Evolutionary conservation across 2,113 vertebrate species (phyloP).

Genomic region (Collichthys lucidus): DNA sequence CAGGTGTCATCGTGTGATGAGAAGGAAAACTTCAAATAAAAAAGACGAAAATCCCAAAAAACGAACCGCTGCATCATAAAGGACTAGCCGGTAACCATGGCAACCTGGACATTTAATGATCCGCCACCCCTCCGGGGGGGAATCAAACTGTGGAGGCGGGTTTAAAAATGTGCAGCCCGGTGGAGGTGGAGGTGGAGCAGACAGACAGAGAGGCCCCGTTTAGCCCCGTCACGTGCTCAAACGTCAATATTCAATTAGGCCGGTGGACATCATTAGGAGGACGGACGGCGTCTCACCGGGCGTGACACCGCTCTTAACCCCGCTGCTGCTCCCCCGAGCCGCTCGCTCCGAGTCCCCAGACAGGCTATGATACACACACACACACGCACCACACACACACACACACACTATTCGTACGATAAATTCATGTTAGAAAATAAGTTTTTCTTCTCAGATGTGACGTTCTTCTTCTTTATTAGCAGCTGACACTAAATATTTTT

Average conservation of each 20-base stretch:
- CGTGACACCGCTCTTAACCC: conserved; percentile 71
- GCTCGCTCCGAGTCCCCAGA: conserved; percentile 42
- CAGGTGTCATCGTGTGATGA: neutral
- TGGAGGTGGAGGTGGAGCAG: conserved; percentile 51
- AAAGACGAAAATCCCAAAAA: neutral
- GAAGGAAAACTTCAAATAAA: no score
- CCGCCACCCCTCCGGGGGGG: neutral
- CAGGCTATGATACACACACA: conserved; percentile 22
- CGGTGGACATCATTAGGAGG: conserved; percentile 75
- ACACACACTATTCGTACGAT: neutral
- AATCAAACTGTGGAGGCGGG: conserved; percentile 55
- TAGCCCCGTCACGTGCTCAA: conserved; percentile 64
- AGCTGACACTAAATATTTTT: no score
- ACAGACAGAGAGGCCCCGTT: conserved; percentile 63
- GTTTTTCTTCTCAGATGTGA: no score
- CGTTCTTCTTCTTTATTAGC: no score
- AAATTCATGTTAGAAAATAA: no score
- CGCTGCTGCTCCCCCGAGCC: conserved; percentile 11
- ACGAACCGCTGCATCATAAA: conserved; percentile 11
- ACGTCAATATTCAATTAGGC: conserved; percentile 85
- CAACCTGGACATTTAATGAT: conserved; percentile 61
- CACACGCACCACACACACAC: conserved; percentile 1
- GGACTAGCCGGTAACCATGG: conserved; percentile 50
- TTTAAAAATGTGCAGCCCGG: conserved; percentile 47
- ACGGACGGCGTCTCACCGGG: conserved; percentile 57